Evolutionary conservation across 2,113 vertebrate genomes (phyloP).

Genomic region (Poeciliopsis retropinna): DNA sequence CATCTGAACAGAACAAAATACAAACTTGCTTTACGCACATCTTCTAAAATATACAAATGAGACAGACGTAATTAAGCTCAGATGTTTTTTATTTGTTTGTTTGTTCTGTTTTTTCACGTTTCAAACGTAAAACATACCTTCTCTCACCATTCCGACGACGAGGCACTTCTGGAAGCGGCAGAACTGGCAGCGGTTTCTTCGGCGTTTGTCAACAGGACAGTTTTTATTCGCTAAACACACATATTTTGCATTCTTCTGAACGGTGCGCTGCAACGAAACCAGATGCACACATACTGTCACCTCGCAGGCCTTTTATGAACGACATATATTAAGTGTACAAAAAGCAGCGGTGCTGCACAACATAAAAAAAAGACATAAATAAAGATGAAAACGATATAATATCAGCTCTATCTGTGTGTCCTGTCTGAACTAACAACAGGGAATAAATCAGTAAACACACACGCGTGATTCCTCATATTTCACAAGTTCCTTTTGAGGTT

Average conservation of each 20-base stretch:
- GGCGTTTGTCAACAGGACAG: conserved; percentile 96
- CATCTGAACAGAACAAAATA: not conserved
- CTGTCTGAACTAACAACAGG: conserved; percentile 75
- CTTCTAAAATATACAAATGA: not conserved
- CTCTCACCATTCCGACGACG: conserved; percentile 98
- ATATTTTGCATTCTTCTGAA: conserved; percentile 99
- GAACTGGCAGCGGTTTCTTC: conserved; percentile 95
- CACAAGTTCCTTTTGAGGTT: conserved; percentile 83
- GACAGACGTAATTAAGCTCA: not conserved
- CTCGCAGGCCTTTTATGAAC: conserved; percentile 3
- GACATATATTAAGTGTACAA: not conserved
- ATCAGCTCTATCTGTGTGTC: conserved; percentile 63
- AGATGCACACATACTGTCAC: conserved; percentile 19
- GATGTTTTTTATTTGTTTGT: not conserved
- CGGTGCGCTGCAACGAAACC: conserved; percentile 86
- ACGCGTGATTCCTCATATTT: conserved; percentile 87
- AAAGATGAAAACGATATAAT: conserved; percentile 33
- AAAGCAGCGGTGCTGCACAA: conserved; percentile 2
- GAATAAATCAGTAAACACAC: conserved; percentile 84
- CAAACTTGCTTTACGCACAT: conserved; percentile 15
- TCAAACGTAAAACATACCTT: conserved; percentile 83
- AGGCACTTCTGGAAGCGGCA: conserved; percentile 98
- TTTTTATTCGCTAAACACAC: conserved; percentile 99
- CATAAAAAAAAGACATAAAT: not conserved
- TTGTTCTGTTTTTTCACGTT: not conserved